These are phyloP conservation scores for Hyperoplus immaculatus DNA, from an alignment of 2,797 vertebrate genomes.

Conservation along the genomic window DNA sequence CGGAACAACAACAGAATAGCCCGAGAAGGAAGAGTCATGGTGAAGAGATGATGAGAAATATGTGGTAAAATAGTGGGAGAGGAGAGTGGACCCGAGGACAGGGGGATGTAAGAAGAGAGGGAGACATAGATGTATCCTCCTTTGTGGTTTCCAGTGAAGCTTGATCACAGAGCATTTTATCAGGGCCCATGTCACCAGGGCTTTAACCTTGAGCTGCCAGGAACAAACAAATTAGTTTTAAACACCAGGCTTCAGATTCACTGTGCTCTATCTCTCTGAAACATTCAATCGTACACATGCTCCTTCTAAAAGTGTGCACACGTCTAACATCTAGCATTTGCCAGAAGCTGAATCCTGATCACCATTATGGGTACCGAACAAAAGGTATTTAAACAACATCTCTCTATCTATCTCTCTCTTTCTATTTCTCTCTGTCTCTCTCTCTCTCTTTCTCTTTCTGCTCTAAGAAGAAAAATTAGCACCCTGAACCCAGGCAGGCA, in stretches of 20 bases:
- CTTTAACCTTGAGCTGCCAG: slow-evolving; percentile 84
- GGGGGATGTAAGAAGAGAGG: slow-evolving; percentile 30
- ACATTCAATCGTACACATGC: slow-evolving; percentile 6
- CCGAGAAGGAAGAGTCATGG: slow-evolving; percentile 11
- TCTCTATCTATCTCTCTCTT: neutral
- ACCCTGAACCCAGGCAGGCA: slow-evolving; percentile 15
- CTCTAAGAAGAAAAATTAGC: slow-evolving; percentile 34
- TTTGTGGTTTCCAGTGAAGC: slow-evolving; percentile 68
- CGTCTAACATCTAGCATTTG: slow-evolving; percentile 32
- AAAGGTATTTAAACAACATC: slow-evolving; percentile 25
- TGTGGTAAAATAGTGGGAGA: slow-evolving; percentile 28
- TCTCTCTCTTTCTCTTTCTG: slow-evolving; percentile 12
- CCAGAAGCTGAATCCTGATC: slow-evolving; percentile 36
- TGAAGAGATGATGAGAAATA: slow-evolving; percentile 42
- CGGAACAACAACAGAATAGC: slow-evolving; percentile 43
- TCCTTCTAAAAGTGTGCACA: slow-evolving; percentile 38
- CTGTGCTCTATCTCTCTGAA: slow-evolving; percentile 23
- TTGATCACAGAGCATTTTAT: slow-evolving; percentile 83
- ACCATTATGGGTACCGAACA: slow-evolving; percentile 9
- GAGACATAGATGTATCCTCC: slow-evolving; percentile 72
- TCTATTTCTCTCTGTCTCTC: slow-evolving; percentile 19
- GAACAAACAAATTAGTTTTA: slow-evolving; percentile 82
- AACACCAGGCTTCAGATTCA: slow-evolving; percentile 66
- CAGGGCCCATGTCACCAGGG: slow-evolving; percentile 66
- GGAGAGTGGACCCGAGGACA: slow-evolving; percentile 40